Conservation (phyloP, 1,140 invertebrate species). For the Drosophila asahinai region DNA sequence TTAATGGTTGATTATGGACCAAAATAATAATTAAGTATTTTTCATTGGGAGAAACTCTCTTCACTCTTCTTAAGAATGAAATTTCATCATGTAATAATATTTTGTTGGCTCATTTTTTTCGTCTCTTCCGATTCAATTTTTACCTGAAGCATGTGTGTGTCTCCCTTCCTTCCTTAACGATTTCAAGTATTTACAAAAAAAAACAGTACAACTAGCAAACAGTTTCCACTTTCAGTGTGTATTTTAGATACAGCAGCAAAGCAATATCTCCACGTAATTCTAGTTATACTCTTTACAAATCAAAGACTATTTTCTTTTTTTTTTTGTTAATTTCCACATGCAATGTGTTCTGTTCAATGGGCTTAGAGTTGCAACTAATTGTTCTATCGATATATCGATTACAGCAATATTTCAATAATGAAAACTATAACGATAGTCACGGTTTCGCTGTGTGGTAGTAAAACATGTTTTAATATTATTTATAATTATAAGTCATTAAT, state of each 20-base stretch:
- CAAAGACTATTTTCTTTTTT: conserved; percentile 39
- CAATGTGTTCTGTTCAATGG: conserved; percentile 44
- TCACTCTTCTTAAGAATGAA: conserved; percentile 11
- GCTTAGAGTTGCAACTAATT: conserved; percentile 16
- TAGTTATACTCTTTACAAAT: conserved; percentile 34
- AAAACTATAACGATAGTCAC: not conserved
- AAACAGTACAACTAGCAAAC: conserved; percentile 16
- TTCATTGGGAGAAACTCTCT: not conserved
- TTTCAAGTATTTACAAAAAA: conserved; percentile 57
- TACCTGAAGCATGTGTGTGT: conserved; percentile 59
- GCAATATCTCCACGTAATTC: conserved; percentile 21
- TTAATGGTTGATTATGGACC: not conserved
- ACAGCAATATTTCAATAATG: conserved; percentile 3
- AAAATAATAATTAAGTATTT: too few relatives aligned
- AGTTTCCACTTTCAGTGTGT: conserved; percentile 25
- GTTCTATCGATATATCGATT: conserved; percentile 12
- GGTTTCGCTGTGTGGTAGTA: too few relatives aligned
- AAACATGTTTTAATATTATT: too few relatives aligned
- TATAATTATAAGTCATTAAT: too few relatives aligned
- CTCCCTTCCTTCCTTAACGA: conserved; percentile 10
- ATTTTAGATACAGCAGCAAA: conserved; percentile 12
- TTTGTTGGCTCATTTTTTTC: conserved; percentile 34
- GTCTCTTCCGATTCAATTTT: conserved; percentile 25
- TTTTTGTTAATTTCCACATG: conserved; percentile 43
- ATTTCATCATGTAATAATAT: conserved; percentile 69